Evolutionary conservation across 2,888 invertebrate genomes (phyloP).

Genomic region (Cataglyphis altisquamis): DNA sequence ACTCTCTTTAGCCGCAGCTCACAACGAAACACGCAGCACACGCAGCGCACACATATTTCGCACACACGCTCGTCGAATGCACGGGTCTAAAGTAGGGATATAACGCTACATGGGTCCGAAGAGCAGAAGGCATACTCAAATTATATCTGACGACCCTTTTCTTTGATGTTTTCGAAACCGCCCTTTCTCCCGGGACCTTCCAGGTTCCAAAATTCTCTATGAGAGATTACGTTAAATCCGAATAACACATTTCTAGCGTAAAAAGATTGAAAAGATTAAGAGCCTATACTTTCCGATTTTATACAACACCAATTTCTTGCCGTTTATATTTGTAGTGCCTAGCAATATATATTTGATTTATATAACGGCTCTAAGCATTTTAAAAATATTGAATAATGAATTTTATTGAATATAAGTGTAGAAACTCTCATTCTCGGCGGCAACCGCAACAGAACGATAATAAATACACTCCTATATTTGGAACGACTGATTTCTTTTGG

Average conservation of each 20-base stretch:
- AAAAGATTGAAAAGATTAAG: neutral
- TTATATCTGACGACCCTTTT: neutral
- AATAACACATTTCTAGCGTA: neutral
- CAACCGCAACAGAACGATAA: neutral
- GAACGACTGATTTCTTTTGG: slow-evolving; percentile 28
- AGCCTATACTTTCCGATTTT: neutral
- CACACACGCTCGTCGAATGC: slow-evolving; percentile 6
- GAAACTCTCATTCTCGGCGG: neutral
- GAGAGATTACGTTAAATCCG: slow-evolving; percentile 4
- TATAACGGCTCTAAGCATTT: neutral
- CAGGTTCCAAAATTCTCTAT: neutral
- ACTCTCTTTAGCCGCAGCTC: slow-evolving; percentile 22
- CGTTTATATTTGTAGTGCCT: neutral
- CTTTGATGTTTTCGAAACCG: slow-evolving; percentile 4
- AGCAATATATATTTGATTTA: neutral
- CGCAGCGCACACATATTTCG: neutral
- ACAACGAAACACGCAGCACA: neutral
- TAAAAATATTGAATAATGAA: neutral
- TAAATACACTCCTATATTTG: slow-evolving; percentile 21
- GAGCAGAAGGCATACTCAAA: slow-evolving; percentile 19
- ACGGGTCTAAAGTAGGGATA: neutral
- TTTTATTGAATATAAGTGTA: too few species aligned
- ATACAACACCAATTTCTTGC: neutral
- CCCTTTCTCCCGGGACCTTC: neutral
- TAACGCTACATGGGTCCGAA: neutral